Evolutionary conservation across 2,113 vertebrate genomes (phyloP).

Genomic region (Protobothrops flavoviridis): DNA sequence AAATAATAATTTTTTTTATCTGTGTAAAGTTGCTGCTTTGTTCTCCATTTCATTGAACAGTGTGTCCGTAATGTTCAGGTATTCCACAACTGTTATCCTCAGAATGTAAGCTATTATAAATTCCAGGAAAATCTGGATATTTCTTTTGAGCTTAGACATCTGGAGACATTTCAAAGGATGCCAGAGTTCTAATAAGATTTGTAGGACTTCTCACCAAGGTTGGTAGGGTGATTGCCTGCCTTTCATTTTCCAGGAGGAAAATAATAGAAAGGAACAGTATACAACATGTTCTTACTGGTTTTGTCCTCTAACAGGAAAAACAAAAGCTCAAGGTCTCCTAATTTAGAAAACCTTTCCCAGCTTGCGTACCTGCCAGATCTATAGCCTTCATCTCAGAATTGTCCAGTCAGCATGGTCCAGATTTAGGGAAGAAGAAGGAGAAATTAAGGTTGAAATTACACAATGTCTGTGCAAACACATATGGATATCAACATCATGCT

Average conservation of each 20-base stretch:
- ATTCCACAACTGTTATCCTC: conserved; percentile 14
- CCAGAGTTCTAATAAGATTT: not conserved
- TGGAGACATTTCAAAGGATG: not conserved
- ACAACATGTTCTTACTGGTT: not conserved
- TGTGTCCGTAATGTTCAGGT: conserved; percentile 32
- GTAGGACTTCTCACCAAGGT: not conserved
- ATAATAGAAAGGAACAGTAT: not conserved
- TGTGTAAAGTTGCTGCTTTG: conserved; percentile 15
- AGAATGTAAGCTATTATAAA: not conserved
- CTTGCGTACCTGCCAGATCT: not conserved
- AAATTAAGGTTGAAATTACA: not conserved
- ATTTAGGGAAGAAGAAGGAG: not conserved
- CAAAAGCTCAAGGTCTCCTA: not conserved
- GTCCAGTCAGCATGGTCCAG: not conserved
- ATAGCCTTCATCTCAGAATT: not conserved
- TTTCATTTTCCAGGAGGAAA: not conserved
- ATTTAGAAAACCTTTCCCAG: not conserved
- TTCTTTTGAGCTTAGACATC: not conserved
- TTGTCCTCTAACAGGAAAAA: not conserved
- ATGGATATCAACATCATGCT: not conserved
- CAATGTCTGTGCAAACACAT: not conserved
- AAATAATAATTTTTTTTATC: conserved; percentile 17
- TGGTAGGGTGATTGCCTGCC: not conserved
- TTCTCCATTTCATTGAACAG: conserved; percentile 27
- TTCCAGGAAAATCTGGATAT: not conserved